Evolutionary conservation across 2,888 invertebrate genomes (phyloP), one percentile per base, ranked within the genome.

Genomic region (Anagyrus pseudococci): DNA sequence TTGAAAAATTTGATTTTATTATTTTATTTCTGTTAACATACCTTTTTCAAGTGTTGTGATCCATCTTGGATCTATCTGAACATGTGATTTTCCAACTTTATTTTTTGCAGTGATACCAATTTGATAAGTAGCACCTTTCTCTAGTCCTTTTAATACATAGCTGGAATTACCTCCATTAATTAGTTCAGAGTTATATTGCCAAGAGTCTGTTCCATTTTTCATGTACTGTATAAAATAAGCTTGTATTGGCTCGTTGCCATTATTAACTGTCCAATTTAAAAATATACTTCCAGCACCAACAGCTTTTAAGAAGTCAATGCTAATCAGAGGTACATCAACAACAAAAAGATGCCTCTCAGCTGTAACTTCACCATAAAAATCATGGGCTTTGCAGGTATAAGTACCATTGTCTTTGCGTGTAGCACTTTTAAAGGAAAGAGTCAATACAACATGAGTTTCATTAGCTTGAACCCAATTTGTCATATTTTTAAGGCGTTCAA

Each of bases 241-340:
- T 68, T 83, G 82, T 20, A 92, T 84, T 0, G 88, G 87, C 54
- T 88, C 87, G 75, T 94, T 93, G 66, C 91, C 91, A 64, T 89
- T 86, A 63, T 88, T 87, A 0, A 92, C 85, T 0, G 92, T 93
- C 93, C 94, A 94, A 75, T 93, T 93, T 1, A 94, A 77, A 78
- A 87, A 94, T 47, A 94, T 86, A 77, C 89, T 88, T 7, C 86
- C 85, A 0, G 88, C 87, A 55, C 90, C 92, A 19, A 94, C 90
- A 0, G 91, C 87, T 77, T 90, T 90, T 0, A 89, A 87, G 62
- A 86, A 87, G 71, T 90, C 89, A 67, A 93, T 87, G 52, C 82
- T 85, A 1, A 93, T 85, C 76, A 87, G 86, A 0, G 94, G 93
- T 61, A 85, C 85, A 69, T 90, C 89, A 69, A 88, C 83, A 0